Conservation (phyloP, 2,797 vertebrate genomes). For the Myripristis murdjan region DNA sequence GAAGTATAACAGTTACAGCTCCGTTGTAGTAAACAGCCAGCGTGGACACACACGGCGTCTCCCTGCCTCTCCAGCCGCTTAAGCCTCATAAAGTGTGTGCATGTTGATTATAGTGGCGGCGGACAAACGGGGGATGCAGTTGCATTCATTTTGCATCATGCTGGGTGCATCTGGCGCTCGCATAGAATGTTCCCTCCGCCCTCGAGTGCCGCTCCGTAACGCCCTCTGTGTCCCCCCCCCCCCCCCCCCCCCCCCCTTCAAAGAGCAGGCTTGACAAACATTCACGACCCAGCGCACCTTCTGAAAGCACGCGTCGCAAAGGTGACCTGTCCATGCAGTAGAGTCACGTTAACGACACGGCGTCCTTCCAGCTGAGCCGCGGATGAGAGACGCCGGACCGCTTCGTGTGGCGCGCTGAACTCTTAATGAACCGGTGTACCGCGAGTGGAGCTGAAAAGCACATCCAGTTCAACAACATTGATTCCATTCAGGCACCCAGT, state of each 20-base stretch:
- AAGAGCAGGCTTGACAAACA: neutral
- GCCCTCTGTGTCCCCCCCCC: too few species aligned
- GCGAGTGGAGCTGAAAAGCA: constrained; percentile 69
- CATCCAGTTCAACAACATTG: constrained; percentile 74
- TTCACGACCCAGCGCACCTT: too few species aligned
- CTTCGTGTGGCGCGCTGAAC: constrained; percentile 67
- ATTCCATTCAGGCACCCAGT: constrained; percentile 68
- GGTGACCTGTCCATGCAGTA: constrained; percentile 15
- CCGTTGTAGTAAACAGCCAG: constrained; percentile 16
- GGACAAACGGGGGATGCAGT: neutral
- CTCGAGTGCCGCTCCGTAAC: too few species aligned
- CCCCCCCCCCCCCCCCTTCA: too few species aligned
- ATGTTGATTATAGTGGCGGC: constrained; percentile 34
- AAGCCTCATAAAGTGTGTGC: constrained; percentile 25
- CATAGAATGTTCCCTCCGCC: neutral
- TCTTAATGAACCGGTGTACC: constrained; percentile 65
- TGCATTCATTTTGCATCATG: constrained; percentile 16
- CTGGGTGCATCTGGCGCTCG: constrained; percentile 12
- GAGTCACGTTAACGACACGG: constrained; percentile 10
- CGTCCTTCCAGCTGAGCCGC: constrained; percentile 50
- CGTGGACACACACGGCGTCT: constrained; percentile 9
- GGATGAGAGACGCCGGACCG: constrained; percentile 49
- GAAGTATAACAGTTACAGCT: constrained; percentile 11
- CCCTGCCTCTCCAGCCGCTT: constrained; percentile 26
- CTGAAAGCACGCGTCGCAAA: constrained; percentile 11